Conservation (phyloP, 2,797 vertebrate genomes). For the Naso thynnoides region DNA sequence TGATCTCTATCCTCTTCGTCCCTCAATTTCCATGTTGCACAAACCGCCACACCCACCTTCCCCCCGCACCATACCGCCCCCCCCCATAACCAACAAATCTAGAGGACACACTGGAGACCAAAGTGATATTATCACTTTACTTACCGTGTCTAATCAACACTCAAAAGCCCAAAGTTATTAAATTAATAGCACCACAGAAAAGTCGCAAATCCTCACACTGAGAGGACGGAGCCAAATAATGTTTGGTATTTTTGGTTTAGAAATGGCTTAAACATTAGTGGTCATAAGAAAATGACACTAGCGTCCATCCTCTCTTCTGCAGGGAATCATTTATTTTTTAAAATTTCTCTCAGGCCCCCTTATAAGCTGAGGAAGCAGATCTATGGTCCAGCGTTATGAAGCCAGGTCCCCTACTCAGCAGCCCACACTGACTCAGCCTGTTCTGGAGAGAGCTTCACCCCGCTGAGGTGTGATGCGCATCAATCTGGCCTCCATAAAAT, state of each 20-base stretch:
- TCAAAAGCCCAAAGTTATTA: background rate
- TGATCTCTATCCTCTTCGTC: no score
- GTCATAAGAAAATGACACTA: background rate
- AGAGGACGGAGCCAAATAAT: background rate
- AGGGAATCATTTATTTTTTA: constrained; percentile 40
- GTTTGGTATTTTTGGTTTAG: background rate
- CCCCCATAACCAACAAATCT: no score
- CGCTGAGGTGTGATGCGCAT: constrained; percentile 31
- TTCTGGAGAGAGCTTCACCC: constrained; percentile 46
- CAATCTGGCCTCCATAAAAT: constrained; percentile 28
- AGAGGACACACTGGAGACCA: no score
- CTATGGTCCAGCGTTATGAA: constrained; percentile 31
- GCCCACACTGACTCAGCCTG: constrained; percentile 45
- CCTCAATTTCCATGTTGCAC: no score
- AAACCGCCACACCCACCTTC: no score
- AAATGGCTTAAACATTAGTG: background rate
- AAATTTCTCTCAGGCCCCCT: constrained; percentile 54
- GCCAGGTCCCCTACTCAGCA: constrained; percentile 37
- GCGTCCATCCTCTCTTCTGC: constrained; percentile 11
- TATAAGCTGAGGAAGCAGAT: constrained; percentile 3
- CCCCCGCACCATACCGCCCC: no score
- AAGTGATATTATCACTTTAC: background rate
- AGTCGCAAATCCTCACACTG: background rate
- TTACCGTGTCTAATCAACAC: no score
- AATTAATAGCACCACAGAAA: background rate